Conservation (phyloP, 2,888 invertebrate species). For the Drosophila anceps region DNA sequence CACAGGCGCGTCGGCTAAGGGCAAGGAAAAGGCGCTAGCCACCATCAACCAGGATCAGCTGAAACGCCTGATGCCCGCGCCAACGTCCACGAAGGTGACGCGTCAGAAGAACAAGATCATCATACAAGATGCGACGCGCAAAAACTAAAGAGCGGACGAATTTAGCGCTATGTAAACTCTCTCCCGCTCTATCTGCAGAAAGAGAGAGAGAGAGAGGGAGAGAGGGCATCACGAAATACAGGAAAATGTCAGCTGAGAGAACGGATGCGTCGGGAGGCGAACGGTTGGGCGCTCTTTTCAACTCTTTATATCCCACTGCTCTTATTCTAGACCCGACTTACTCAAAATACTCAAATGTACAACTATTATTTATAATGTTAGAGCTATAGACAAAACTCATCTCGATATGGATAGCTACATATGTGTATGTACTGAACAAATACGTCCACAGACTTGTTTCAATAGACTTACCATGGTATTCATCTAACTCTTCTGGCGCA, state of each 20-base stretch:
- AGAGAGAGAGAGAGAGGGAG: neutral
- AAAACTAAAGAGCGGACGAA: slow-evolving; percentile 65
- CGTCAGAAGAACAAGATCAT: slow-evolving; percentile 93
- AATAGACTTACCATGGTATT: slow-evolving; percentile 42
- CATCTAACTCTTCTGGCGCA: slow-evolving; percentile 31
- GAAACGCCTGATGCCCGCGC: slow-evolving; percentile 88
- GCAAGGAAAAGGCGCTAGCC: slow-evolving; percentile 58
- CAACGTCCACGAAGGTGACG: slow-evolving; percentile 92
- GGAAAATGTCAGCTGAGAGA: neutral
- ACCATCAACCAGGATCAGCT: slow-evolving; percentile 89
- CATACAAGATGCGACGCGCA: slow-evolving; percentile 87
- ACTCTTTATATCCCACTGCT: neutral
- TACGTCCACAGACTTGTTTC: slow-evolving; percentile 42
- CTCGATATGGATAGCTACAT: slow-evolving; percentile 2
- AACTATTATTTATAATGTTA: slow-evolving; percentile 8
- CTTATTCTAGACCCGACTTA: neutral
- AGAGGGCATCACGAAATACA: neutral
- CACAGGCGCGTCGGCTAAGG: slow-evolving; percentile 50
- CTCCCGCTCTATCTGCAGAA: neutral
- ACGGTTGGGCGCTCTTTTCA: neutral
- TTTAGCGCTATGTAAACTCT: neutral
- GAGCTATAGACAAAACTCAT: neutral
- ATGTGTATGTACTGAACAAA: slow-evolving; percentile 28
- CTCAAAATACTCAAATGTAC: slow-evolving; percentile 5
- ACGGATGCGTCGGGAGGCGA: neutral